Evolutionary conservation across 1,140 invertebrate genomes (phyloP), one percentile per base, ranked within the genome.

Genomic region (Antheraea pernyi): DNA sequence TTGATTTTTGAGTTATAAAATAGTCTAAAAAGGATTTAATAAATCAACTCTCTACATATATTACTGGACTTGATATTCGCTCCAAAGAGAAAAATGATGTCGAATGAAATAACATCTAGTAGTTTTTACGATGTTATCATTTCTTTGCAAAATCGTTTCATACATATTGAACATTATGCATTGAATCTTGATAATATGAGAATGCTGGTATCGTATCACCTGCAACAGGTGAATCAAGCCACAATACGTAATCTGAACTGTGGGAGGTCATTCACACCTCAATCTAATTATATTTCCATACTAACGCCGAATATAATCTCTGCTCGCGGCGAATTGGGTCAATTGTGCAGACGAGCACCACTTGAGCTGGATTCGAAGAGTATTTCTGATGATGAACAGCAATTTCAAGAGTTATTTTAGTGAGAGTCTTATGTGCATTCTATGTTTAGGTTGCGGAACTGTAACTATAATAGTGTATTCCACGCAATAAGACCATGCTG

Each of bases 231-330:
- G 46, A 53, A 16, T 53, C 46, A 53, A 53, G 16, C 0, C 13
- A 53, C 46, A 53, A 53, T 53, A 53, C 46, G 46, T 53, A 53
- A 53, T 13, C 46, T 53, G 46, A 53, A 53, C 46, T 53, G 46
- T 13, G 46, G 46, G 46, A 53, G 46, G 46, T 53, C 46, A 53
- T 53, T 53, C 46, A 53, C 46, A 53, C 46, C 46, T 53, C 46
- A 53, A 53, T 53, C 46, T 53, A 53, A 53, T 53, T 53, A 53
- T 53, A 53, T 16, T 16, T 16, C 46, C 6, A 53, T 53, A 53
- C 46, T 53, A 53, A 53, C 11, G 10, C 46, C 16, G 11, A 53
- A 53, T 53, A 53, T 53, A 53, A 16, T 53, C 46, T 16, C 46
- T 53, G 46, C 46, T 13, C 46, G 46, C 46, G 6, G 6, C 46